These are phyloP conservation scores for Charanyca ferruginea DNA, from an alignment of 2,888 invertebrate genomes.

Conservation along the genomic window DNA sequence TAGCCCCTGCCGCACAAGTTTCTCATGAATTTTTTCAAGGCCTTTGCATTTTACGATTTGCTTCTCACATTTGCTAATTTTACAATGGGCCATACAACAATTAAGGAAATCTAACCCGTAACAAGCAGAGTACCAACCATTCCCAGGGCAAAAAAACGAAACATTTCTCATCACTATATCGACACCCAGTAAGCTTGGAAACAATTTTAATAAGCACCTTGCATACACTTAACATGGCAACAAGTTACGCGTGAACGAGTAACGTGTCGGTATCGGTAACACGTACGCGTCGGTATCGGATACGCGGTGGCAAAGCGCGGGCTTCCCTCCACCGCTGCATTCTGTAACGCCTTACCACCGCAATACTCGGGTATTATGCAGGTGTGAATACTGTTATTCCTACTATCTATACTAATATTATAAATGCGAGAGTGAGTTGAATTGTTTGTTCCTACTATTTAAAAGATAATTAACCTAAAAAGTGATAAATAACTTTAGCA, in stretches of 20 bases:
- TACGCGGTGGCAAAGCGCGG: constrained; percentile 14
- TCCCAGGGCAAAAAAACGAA: neutral
- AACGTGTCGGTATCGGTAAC: constrained; percentile 9
- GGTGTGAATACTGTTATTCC: constrained; percentile 25
- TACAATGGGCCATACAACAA: no score
- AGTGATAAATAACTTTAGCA: no score
- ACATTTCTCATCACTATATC: no score
- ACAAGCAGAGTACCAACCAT: neutral
- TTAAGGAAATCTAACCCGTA: no score
- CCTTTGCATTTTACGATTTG: no score
- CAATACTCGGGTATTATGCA: constrained; percentile 12
- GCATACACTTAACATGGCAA: neutral
- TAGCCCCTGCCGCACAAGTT: no score
- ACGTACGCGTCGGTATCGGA: constrained; percentile 30
- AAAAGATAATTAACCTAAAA: no score
- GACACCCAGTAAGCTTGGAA: neutral
- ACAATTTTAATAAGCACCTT: neutral
- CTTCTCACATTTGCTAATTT: no score
- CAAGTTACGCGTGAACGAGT: constrained; percentile 11
- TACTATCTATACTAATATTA: no score
- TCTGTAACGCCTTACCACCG: constrained; percentile 41
- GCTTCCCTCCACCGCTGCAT: constrained; percentile 30
- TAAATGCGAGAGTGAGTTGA: no score
- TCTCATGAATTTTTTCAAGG: no score
- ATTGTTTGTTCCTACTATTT: no score